Base-by-base conservation (phyloP, 2,113 vertebrate species). In the Daboia siamensis region DNA sequence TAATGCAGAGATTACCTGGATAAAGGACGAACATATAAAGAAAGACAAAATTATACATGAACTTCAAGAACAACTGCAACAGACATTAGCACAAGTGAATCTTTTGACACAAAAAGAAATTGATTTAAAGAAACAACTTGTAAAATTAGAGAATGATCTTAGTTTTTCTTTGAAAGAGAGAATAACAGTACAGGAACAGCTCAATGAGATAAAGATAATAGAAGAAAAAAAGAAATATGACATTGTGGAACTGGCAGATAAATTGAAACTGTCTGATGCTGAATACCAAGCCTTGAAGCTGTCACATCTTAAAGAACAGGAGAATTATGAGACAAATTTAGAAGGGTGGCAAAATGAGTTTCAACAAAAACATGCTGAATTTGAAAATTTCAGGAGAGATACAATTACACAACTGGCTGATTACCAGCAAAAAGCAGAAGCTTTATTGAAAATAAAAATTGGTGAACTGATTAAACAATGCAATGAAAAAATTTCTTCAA, bases 11-110 rank as follows among this genome's bases (percentile, higher is more conserved):
- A 93, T 98, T 12, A 96, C 90, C 0, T 80, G 91, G 2, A 94
- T 99, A 88, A 98, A 97, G 94, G 98, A 99, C 89, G 98, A 98
- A 8, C 96, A 98, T 51, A 91, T 64, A 0, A 98, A 97, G 91
- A 97, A 93, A 93, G 98, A 98, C 24, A 96, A 97, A n/a, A 95
- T 95, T 10, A 94, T 99, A 61, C 97, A 97, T 93, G 98, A 98
- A 86, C 95, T 99, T 56, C 98, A 98, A 92, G 98, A 98, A 48
- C 98, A 99, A 57, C 95, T 99, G 5, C 96, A 95, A 15, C 97
- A 98, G 93, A 97, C 98, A 39, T 97, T 97, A 4, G 94, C 92
- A 84, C 96, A 97, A 59, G 64, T 98, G 44, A 96, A 95, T 54
- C 89, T 94, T 95, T 97, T 98, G 87, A 98, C 98, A 88, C 94